Evolutionary conservation across 2,888 invertebrate species (phyloP).

Genomic region (Aethes cnicana): DNA sequence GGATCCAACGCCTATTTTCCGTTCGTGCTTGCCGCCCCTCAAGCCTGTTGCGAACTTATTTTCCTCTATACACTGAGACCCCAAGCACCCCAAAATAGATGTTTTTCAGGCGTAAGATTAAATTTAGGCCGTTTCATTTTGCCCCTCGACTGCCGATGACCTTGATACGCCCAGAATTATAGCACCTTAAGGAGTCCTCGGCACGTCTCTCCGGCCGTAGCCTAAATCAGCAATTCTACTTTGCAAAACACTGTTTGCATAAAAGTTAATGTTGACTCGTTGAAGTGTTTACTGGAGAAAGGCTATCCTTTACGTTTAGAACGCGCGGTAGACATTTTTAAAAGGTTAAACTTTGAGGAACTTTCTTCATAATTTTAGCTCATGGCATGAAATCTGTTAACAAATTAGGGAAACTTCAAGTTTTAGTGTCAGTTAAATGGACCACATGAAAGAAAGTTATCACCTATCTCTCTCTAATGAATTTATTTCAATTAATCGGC

Average conservation of each 20-base stretch:
- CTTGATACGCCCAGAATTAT: neutral
- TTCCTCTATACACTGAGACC: neutral
- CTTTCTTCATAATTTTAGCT: too few relatives aligned
- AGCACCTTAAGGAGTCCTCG: neutral
- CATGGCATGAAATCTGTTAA: too few relatives aligned
- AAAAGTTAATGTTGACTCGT: slow-evolving; percentile 13
- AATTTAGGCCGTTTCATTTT: slow-evolving; percentile 6
- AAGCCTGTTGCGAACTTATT: slow-evolving; percentile 18
- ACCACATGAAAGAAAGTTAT: too few relatives aligned
- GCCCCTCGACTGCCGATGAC: neutral
- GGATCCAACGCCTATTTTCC: neutral
- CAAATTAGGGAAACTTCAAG: too few relatives aligned
- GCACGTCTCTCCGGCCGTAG: neutral
- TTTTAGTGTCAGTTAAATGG: too few relatives aligned
- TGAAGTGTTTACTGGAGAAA: neutral
- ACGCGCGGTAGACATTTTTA: neutral
- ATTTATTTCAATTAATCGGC: too few relatives aligned
- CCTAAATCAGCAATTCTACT: slow-evolving; percentile 6
- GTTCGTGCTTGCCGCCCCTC: neutral
- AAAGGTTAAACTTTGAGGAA: too few relatives aligned
- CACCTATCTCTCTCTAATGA: too few relatives aligned
- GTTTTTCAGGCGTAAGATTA: slow-evolving; percentile 13
- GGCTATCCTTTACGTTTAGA: neutral
- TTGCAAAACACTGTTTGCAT: slow-evolving; percentile 14
- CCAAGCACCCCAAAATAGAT: slow-evolving; percentile 9